Percentiles rank a stretch among this genome's conserved stretches.
Conservation (phyloP, 2,888 invertebrate genomes). For the Acrocera orbiculus region DNA sequence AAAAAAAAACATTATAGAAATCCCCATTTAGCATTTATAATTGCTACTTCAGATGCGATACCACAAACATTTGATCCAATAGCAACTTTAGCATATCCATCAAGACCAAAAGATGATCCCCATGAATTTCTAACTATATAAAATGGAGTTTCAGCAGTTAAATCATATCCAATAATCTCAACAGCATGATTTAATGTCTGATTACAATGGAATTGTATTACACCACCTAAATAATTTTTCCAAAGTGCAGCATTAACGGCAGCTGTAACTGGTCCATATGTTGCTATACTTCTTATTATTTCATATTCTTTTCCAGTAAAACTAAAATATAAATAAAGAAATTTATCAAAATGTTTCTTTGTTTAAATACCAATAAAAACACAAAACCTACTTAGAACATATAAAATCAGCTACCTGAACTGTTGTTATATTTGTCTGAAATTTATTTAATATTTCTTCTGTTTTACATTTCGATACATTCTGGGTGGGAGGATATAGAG, state of each 20-base stretch:
- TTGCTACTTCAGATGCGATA: slow-evolving; percentile 52
- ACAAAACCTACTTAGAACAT: slow-evolving; percentile 11
- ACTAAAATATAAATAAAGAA: slow-evolving; percentile 9
- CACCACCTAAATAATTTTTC: slow-evolving; percentile 73
- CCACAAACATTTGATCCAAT: slow-evolving; percentile 65
- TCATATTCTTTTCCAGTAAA: slow-evolving; percentile 12
- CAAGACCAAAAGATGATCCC: slow-evolving; percentile 57
- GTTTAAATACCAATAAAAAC: neutral
- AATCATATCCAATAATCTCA: slow-evolving; percentile 66
- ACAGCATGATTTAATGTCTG: slow-evolving; percentile 56
- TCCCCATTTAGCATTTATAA: slow-evolving; percentile 31
- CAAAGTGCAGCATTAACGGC: slow-evolving; percentile 70
- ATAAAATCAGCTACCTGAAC: slow-evolving; percentile 9
- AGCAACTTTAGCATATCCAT: slow-evolving; percentile 59
- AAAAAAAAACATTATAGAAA: slow-evolving; percentile 27
- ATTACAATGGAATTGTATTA: slow-evolving; percentile 66
- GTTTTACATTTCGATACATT: neutral
- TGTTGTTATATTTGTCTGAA: slow-evolving; percentile 1
- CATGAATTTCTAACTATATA: slow-evolving; percentile 77
- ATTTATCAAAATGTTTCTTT: neutral
- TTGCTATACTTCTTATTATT: slow-evolving; percentile 34
- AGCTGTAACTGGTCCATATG: slow-evolving; percentile 59
- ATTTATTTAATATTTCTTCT: slow-evolving; percentile 1
- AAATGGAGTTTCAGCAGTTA: slow-evolving; percentile 49
- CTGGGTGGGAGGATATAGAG: slow-evolving; percentile 40